Conservation (phyloP, 2,113 vertebrate genomes). For the Calyptommatus sinebrachiatus region DNA sequence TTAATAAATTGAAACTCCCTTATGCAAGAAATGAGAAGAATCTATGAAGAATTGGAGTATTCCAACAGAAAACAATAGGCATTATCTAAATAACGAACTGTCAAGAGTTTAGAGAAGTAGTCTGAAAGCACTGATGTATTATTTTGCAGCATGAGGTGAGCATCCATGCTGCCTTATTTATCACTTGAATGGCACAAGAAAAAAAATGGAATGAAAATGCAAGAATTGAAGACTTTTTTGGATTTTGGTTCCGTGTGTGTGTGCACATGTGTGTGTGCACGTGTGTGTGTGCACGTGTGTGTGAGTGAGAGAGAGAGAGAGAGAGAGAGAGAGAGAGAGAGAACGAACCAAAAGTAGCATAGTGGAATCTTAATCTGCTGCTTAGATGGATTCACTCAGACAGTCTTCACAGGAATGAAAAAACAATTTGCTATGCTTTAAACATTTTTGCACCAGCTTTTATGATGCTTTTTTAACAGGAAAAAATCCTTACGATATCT, state of each 20-base stretch:
- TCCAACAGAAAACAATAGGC: slow-evolving; percentile 24
- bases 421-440: background rate
- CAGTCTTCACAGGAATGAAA: background rate
- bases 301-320: too few species aligned
- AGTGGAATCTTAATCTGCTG: background rate
- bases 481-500: background rate
- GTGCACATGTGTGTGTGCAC: too few species aligned
- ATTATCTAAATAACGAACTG: slow-evolving; percentile 14
- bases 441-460: background rate
- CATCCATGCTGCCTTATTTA: slow-evolving; percentile 38
- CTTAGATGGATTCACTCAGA: background rate
- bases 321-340: too few species aligned
- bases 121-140: slow-evolving; percentile 9
- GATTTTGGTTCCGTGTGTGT: slow-evolving; percentile 24
- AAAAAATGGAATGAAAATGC: slow-evolving; percentile 32
- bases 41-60: slow-evolving; percentile 9
- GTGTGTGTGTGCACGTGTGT: too few species aligned
- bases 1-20: slow-evolving; percentile 20
- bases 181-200: slow-evolving; percentile 32
- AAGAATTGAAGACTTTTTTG: slow-evolving; percentile 29
- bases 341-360: slow-evolving; percentile 1
- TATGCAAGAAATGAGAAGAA: slow-evolving; percentile 21
- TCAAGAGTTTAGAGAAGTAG: slow-evolving; percentile 25
- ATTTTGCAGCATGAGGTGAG: slow-evolving; percentile 7
- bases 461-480: rapidly evolving